Base-by-base conservation (phyloP, 1,140 invertebrate genomes). In the Camponotus floridanus region DNA sequence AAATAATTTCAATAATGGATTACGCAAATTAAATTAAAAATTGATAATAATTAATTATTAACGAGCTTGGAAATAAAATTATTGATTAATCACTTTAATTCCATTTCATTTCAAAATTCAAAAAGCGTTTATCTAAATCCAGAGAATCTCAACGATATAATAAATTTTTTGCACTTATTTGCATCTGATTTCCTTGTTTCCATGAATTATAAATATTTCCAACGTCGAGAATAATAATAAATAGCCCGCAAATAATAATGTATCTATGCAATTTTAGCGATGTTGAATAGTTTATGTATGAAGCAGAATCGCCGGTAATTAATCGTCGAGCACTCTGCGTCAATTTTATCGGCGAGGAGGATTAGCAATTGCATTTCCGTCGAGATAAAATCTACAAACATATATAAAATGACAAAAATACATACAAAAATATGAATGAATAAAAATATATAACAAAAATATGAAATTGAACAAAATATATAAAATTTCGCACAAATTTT, bases 121-220 rank as follows among this genome's bases (percentile, higher is more conserved):
- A 83, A 1, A 15, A 51, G 11, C 15, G 31, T 61, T 83, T 62
- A 83, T 83, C 55, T 26, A 45, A 61, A 48, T 18, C 26, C 26
- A 68, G 55, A 48, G 6, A 70, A 62, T 73, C 79, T 83, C 39
- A 51, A 33, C 4, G 26, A 71, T 39, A 18, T 9, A 81, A 33
- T 15, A 36, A 80, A 9, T 36, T 15, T 70, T 31, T 70, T 36
- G 13, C 51, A 15, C 39, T 13, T 73, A 26, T 26, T 73, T 9
- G 39, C 26, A 73, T 81, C 61, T n/a, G n/a, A 68, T 61, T 83
- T 71, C 1, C 26, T 3, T 11, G 21, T 11, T 81, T 74, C 55
- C 79, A 39, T 55, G 55, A 74, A 83, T 83, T 83, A 74, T 73
- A 83, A 83, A 83, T 83, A 74, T 83, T 83, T 83, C 55, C 68